phyloP scores from a whole-genome alignment of 2,888 invertebrate genomes.

The Hypsopygia costalis region DNA sequence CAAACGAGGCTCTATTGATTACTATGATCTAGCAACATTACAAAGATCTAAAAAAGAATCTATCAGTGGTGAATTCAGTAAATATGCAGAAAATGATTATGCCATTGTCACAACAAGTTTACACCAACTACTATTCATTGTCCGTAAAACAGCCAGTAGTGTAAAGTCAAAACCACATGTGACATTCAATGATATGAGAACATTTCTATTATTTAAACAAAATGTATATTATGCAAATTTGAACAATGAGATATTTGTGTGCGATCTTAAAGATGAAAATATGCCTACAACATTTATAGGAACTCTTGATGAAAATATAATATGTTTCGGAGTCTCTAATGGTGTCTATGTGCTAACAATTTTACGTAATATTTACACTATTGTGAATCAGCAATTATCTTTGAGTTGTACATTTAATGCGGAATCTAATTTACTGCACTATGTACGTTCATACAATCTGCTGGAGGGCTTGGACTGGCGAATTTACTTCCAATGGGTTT shows the following conservation, averaged over 20 bases:
- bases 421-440: constrained; percentile 33
- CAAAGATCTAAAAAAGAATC: constrained; percentile 23
- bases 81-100: constrained; percentile 44
- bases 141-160: constrained; percentile 30
- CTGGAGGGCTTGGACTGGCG: constrained; percentile 57
- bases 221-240: constrained; percentile 39
- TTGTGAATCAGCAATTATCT: constrained; percentile 23
- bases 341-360: constrained; percentile 40
- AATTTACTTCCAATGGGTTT: constrained; percentile 51
- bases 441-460: constrained; percentile 39
- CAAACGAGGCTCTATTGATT: constrained; percentile 37
- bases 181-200: constrained; percentile 40
- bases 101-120: constrained; percentile 32
- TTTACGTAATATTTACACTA: constrained; percentile 39
- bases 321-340: constrained; percentile 39
- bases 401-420: constrained; percentile 28
- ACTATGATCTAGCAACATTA: constrained; percentile 45
- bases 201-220: constrained; percentile 32
- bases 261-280: constrained; percentile 23
- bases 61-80: constrained; percentile 40
- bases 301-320: constrained; percentile 29
- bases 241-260: constrained; percentile 38
- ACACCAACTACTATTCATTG: constrained; percentile 37
- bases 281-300: constrained; percentile 23
- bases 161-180: constrained; percentile 20